Percentiles rank a stretch among this genome's conserved stretches.
Evolutionary conservation across 2,113 vertebrate species (phyloP).

Genomic region (Psittacus erithacus): DNA sequence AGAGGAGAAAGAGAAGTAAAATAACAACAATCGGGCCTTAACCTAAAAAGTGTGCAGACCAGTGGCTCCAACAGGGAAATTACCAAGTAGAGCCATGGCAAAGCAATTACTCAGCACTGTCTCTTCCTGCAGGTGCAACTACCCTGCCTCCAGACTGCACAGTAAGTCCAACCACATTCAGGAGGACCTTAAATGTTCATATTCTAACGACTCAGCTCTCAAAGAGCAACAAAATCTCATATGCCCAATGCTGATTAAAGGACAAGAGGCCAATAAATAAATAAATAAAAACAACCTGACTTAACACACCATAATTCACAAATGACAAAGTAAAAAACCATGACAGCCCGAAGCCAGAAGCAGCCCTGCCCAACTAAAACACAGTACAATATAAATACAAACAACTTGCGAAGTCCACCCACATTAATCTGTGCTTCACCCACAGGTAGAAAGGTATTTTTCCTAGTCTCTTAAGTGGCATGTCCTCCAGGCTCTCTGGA

Average conservation of each 20-base stretch:
- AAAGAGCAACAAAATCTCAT: neutral
- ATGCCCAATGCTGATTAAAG: slow-evolving; percentile 14
- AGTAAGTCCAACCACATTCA: neutral
- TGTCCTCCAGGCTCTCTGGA: slow-evolving; percentile 23
- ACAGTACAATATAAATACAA: neutral
- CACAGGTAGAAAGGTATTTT: slow-evolving; percentile 1
- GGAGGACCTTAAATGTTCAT: neutral
- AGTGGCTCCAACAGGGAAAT: neutral
- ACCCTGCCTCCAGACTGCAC: neutral
- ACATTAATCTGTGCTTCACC: slow-evolving; percentile 27
- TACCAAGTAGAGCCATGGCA: neutral
- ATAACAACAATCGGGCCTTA: neutral
- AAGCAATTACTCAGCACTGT: neutral
- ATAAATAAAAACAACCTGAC: neutral
- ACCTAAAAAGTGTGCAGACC: neutral
- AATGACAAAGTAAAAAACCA: neutral
- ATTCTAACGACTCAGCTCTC: neutral
- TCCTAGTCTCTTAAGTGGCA: neutral
- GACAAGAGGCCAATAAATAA: slow-evolving; percentile 47
- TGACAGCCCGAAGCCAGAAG: neutral
- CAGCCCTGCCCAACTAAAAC: neutral
- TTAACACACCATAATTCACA: neutral
- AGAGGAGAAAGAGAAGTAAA: neutral
- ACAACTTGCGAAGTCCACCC: slow-evolving; percentile 25
- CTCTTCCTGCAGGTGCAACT: neutral